These are phyloP conservation scores for Drosophila saltans DNA, from an alignment of 1,140 invertebrate genomes.

Conservation along the genomic window DNA sequence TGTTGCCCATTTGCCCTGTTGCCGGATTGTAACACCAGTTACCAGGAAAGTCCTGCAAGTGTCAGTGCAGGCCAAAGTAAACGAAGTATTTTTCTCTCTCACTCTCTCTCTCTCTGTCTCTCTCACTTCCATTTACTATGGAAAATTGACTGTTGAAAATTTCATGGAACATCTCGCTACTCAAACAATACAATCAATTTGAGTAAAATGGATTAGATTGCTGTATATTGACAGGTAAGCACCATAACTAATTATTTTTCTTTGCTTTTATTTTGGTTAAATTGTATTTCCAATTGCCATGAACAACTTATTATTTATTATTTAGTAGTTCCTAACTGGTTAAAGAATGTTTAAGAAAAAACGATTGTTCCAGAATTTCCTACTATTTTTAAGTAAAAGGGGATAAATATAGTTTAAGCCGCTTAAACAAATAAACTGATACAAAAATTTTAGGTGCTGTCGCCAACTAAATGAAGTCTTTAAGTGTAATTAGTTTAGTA, in stretches of 20 bases:
- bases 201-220: conserved; percentile 1
- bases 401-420: no score
- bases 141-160: conserved; percentile 14
- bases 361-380: no score
- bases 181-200: neutral
- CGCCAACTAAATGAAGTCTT: no score
- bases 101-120: neutral
- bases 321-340: no score
- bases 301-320: no score
- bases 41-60: conserved; percentile 5
- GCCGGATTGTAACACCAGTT: conserved; percentile 29
- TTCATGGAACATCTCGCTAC: neutral
- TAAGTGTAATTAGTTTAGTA: no score
- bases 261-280: no score
- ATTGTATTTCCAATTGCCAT: no score
- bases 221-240: conserved; percentile 1
- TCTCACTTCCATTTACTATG: conserved; percentile 11
- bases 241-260: neutral
- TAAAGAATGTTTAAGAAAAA: no score
- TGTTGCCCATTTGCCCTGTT: neutral
- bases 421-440: no score
- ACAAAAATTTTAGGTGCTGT: no score
- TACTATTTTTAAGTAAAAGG: no score
- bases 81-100: neutral
- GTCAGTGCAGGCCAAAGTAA: neutral